Evolutionary conservation across 2,888 invertebrate species (phyloP).

Genomic region (Cheilosia soror): DNA sequence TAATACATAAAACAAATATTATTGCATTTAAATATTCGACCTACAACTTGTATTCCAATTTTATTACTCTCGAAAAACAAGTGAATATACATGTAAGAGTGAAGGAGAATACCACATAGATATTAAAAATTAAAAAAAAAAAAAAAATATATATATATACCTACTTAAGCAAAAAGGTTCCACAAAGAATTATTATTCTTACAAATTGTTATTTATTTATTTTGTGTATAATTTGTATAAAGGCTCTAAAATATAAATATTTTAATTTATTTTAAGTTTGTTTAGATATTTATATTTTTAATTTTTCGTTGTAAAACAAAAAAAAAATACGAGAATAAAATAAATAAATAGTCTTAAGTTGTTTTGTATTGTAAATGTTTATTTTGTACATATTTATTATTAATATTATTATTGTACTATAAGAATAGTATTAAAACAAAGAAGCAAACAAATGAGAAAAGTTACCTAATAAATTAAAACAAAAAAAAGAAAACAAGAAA

Average conservation of each 20-base stretch:
- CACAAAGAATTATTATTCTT: constrained; percentile 21
- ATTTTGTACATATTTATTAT: constrained; percentile 69
- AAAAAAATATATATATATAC: constrained; percentile 5
- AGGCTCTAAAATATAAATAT: constrained; percentile 33
- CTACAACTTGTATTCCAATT: constrained; percentile 65
- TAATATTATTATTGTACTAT: constrained; percentile 54
- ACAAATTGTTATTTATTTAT: constrained; percentile 57
- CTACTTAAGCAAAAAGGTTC: constrained; percentile 42
- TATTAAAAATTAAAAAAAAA: constrained; percentile 62
- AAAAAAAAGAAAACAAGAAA: constrained; percentile 30
- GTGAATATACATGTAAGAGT: constrained; percentile 24
- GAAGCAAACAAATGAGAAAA: constrained; percentile 65
- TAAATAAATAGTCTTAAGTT: constrained; percentile 46
- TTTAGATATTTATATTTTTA: constrained; percentile 53
- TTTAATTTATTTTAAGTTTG: constrained; percentile 1
- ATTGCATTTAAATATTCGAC: constrained; percentile 67
- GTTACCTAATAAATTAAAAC: constrained; percentile 73
- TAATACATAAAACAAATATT: constrained; percentile 51
- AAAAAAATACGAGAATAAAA: constrained; percentile 26
- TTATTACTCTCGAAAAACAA: constrained; percentile 56
- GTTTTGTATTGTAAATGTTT: constrained; percentile 57
- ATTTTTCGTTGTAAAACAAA: constrained; percentile 55
- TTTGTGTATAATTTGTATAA: constrained; percentile 73
- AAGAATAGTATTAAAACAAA: constrained; percentile 67
- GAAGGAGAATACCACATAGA: constrained; percentile 62